A percentile compares a stretch with the other conserved stretches of the same genome.
Evolutionary conservation across 2,888 invertebrate species (phyloP).

Genomic region (Drosophila flavopinicola): DNA sequence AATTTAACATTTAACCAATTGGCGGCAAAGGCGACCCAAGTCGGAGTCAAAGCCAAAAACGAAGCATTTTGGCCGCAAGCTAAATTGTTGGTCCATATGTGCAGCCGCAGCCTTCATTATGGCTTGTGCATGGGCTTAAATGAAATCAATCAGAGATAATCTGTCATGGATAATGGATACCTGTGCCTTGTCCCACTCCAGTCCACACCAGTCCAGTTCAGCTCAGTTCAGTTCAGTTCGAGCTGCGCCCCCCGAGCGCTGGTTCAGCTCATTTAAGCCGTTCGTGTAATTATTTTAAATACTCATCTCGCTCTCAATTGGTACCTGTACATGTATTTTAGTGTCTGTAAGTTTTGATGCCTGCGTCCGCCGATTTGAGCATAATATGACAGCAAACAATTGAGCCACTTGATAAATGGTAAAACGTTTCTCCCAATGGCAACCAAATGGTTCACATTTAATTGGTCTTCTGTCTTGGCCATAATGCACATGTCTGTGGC

Average conservation of each 20-base stretch:
- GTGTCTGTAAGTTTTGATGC: conserved; percentile 22
- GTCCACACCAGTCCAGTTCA: conserved; percentile 12
- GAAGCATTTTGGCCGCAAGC: conserved; percentile 66
- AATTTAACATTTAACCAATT: conserved; percentile 75
- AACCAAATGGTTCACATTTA: conserved; percentile 72
- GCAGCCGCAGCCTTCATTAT: conserved; percentile 69
- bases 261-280: conserved; percentile 70
- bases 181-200: conserved; percentile 57
- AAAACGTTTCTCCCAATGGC: conserved; percentile 59
- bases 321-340: conserved; percentile 6
- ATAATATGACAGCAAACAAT: conserved; percentile 82
- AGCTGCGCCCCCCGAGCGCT: conserved; percentile 20
- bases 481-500: too few species aligned
- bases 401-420: conserved; percentile 79
- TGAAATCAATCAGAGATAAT: conserved; percentile 81
- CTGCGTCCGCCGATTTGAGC: conserved; percentile 67
- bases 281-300: conserved; percentile 81
- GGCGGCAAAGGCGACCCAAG: conserved; percentile 62
- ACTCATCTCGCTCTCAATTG: conserved; percentile 53
- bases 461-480: conserved; percentile 54
- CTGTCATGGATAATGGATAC: conserved; percentile 76
- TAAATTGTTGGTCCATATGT: conserved; percentile 54
- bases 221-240: too few species aligned
- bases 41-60: conserved; percentile 26
- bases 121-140: conserved; percentile 55